These are phyloP conservation scores for Hypena proboscidalis DNA, from an alignment of 2,888 invertebrate species.

Conservation along the genomic window DNA sequence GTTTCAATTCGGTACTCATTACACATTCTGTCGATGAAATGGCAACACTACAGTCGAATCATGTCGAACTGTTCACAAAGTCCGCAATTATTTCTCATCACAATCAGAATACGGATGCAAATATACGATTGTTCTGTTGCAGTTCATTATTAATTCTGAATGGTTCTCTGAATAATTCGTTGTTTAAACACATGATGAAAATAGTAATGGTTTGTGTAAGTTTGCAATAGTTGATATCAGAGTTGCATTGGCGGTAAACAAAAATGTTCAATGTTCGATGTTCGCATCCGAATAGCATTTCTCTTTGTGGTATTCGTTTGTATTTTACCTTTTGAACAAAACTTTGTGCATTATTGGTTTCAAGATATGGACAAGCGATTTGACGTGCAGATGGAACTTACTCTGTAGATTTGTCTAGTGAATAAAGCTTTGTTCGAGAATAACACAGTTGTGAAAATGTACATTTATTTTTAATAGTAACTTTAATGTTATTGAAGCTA, in stretches of 20 bases:
- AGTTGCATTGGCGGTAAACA: conserved; percentile 17
- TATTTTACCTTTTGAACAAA: background rate
- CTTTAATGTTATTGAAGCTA: no score
- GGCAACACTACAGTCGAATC: conserved; percentile 14
- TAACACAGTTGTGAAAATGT: no score
- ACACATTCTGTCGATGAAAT: conserved; percentile 24
- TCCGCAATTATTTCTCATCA: conserved; percentile 40
- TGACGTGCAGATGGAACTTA: no score
- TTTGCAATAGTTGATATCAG: conserved; percentile 18
- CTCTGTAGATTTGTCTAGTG: no score
- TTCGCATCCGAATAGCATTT: conserved; percentile 1
- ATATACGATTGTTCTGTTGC: conserved; percentile 36
- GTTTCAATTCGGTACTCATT: conserved; percentile 17
- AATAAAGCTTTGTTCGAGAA: no score
- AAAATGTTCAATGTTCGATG: conserved; percentile 10
- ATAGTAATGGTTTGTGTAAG: conserved; percentile 35
- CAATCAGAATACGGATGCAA: conserved; percentile 30
- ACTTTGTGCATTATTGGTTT: background rate
- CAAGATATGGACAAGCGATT: no score
- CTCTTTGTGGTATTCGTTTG: background rate
- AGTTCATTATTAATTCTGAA: conserved; percentile 38
- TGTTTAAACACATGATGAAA: conserved; percentile 33
- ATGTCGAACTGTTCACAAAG: conserved; percentile 23
- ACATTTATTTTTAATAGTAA: no score
- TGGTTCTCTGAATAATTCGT: conserved; percentile 23